These are phyloP conservation scores for Netelia inedita DNA, from an alignment of 2,888 invertebrate species.

Conservation along the genomic window DNA sequence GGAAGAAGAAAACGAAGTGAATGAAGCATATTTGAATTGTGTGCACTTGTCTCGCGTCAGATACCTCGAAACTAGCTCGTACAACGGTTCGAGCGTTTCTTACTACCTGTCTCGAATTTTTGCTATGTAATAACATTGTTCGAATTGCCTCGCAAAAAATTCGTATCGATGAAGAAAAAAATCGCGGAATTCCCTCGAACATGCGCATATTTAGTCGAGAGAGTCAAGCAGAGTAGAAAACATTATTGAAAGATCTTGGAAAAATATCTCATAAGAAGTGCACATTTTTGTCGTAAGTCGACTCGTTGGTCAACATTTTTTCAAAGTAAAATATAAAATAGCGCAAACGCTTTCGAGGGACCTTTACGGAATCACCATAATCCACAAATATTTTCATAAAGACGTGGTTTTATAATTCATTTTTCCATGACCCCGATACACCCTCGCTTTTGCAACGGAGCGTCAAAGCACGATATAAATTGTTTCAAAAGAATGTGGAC, in stretches of 20 bases:
- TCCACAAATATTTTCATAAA: not conserved
- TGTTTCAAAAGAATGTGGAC: constrained; percentile 24
- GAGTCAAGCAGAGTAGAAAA: not conserved
- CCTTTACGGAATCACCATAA: not conserved
- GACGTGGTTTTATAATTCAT: not conserved
- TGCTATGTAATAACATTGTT: constrained; percentile 35
- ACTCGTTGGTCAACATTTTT: not conserved
- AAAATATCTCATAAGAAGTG: not conserved
- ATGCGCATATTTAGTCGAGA: not conserved
- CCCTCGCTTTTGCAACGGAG: not conserved
- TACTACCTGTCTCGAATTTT: constrained; percentile 12
- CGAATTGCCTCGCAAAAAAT: not conserved
- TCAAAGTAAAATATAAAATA: not conserved
- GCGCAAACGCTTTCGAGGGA: not conserved
- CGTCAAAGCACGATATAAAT: not conserved
- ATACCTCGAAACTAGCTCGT: constrained; percentile 49
- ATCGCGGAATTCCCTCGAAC: not conserved
- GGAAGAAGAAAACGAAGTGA: constrained; percentile 20
- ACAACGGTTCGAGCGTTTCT: constrained; percentile 13
- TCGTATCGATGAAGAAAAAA: not conserved
- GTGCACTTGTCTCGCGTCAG: constrained; percentile 42
- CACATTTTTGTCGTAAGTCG: not conserved
- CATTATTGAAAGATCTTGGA: not conserved
- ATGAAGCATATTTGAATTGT: constrained; percentile 5
- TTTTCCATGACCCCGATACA: not conserved